Evolutionary conservation across 2,113 vertebrate genomes (phyloP).

Genomic region (Seriola quinqueradiata): DNA sequence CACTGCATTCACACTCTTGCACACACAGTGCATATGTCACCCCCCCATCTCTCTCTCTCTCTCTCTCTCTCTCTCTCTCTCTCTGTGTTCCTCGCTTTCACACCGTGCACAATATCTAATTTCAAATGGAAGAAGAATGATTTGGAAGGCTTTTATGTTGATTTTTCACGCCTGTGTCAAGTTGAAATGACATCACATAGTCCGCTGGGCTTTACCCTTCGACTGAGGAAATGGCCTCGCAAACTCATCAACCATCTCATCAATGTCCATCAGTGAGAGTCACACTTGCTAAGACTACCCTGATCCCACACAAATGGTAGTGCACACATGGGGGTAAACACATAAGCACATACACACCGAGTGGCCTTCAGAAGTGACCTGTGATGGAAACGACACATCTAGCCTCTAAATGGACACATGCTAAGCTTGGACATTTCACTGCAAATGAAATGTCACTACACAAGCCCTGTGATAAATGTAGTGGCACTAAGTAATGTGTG

Average conservation of each 20-base stretch:
- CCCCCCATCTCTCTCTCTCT: background rate
- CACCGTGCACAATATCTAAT: conserved; percentile 66
- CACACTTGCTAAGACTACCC: conserved; percentile 49
- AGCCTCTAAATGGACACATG: conserved; percentile 21
- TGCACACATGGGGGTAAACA: background rate
- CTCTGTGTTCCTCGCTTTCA: conserved; percentile 13
- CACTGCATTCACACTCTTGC: conserved; percentile 19
- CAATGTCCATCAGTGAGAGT: conserved; percentile 58
- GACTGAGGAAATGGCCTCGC: conserved; percentile 48
- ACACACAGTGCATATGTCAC: conserved; percentile 27
- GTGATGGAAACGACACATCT: conserved; percentile 1
- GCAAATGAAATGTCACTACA: conserved; percentile 62
- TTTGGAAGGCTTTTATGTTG: conserved; percentile 67
- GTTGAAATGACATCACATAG: conserved; percentile 67
- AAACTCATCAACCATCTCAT: conserved; percentile 66
- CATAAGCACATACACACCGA: background rate
- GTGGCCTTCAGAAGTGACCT: conserved; percentile 7
- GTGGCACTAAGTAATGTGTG: conserved; percentile 60
- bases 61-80: background rate
- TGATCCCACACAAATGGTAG: conserved; percentile 14
- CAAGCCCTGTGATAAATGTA: conserved; percentile 57
- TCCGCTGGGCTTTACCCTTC: conserved; percentile 21
- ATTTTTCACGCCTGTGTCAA: conserved; percentile 65
- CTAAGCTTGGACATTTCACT: conserved; percentile 35
- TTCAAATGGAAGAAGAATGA: conserved; percentile 65